These are phyloP conservation scores for Leucopsar rothschildi DNA, from an alignment of 2,113 vertebrate genomes.

Conservation along the genomic window DNA sequence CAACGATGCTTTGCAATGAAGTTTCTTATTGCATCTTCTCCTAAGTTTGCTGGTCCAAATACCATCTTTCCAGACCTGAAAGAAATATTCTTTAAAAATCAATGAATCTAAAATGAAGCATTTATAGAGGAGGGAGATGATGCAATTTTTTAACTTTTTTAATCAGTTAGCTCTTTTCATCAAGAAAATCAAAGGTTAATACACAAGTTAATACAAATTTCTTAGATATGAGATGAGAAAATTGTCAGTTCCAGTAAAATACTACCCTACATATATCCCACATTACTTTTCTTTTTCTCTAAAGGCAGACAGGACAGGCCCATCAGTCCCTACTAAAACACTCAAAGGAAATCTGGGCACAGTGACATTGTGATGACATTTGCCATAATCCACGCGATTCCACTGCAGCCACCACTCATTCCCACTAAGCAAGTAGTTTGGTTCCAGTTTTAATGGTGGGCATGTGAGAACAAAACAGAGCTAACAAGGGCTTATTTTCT, in stretches of 20 bases:
- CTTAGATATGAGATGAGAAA: not conserved
- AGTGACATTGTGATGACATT: not conserved
- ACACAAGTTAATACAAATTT: not conserved
- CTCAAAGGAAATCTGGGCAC: not conserved
- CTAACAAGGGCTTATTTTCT: not conserved
- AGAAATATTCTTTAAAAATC: conserved; percentile 48
- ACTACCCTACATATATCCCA: not conserved
- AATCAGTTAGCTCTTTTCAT: not conserved
- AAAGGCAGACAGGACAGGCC: not conserved
- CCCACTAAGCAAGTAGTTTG: not conserved
- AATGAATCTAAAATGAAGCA: conserved; percentile 23
- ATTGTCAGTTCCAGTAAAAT: not conserved
- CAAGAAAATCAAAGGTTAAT: not conserved
- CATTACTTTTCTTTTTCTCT: not conserved
- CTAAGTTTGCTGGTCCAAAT: conserved; percentile 92
- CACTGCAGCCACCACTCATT: not conserved
- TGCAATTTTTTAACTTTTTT: not conserved
- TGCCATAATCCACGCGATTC: not conserved
- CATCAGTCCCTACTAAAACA: not conserved
- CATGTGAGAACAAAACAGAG: not conserved
- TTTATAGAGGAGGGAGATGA: not conserved
- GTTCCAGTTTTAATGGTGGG: not conserved
- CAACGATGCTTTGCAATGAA: conserved; percentile 92
- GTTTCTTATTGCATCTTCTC: conserved; percentile 84
- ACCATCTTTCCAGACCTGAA: conserved; percentile 83